These are phyloP conservation scores for Melierax canorus DNA, from an alignment of 2,113 vertebrate genomes.

Conservation along the genomic window DNA sequence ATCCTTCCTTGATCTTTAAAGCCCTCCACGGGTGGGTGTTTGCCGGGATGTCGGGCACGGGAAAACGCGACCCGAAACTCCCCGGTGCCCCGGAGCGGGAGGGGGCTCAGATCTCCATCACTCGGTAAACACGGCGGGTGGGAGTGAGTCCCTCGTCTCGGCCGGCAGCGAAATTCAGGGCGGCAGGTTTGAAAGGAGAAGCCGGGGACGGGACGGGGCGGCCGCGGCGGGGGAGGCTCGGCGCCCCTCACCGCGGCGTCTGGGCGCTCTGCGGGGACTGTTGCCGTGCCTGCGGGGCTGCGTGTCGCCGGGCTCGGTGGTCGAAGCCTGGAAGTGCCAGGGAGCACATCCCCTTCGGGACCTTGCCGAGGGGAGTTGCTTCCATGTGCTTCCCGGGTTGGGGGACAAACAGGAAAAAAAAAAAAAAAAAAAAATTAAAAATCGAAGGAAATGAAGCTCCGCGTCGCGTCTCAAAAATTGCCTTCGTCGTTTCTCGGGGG, in stretches of 20 bases:
- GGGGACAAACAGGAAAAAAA: background rate
- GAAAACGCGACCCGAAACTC: background rate
- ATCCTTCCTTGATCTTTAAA: background rate
- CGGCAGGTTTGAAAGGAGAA: background rate
- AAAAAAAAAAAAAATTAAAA: background rate
- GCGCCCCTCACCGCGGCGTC: background rate
- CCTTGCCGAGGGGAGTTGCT: constrained; percentile 5
- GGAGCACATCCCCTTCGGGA: constrained; percentile 5
- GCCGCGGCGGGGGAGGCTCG: background rate
- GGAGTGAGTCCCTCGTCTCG: background rate
- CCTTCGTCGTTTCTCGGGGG: constrained; percentile 16
- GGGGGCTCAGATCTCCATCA: background rate
- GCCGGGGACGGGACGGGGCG: background rate
- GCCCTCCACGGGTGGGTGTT: background rate
- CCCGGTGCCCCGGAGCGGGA: background rate
- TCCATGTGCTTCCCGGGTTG: background rate
- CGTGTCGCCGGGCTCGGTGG: background rate
- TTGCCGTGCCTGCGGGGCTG: background rate
- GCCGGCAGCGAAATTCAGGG: background rate
- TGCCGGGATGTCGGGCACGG: background rate
- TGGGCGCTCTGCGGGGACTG: background rate
- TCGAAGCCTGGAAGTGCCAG: constrained; percentile 38
- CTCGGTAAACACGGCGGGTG: background rate
- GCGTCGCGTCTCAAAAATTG: background rate
- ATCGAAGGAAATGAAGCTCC: background rate